Conservation (phyloP, 2,113 vertebrate genomes). For the Nannobrachium achirus region DNA sequence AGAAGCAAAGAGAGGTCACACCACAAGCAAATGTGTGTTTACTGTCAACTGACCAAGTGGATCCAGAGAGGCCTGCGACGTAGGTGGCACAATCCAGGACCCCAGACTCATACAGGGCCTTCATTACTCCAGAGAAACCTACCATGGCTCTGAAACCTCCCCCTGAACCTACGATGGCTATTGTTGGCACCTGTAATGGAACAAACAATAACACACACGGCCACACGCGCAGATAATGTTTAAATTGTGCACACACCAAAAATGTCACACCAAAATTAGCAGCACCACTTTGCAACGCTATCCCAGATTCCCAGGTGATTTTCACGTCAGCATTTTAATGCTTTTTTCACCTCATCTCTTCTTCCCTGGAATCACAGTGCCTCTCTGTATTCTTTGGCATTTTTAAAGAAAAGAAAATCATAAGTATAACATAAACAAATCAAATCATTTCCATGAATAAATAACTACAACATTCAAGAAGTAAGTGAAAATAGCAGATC, state of each 20-base stretch:
- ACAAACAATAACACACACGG: background rate
- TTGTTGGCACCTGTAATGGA: conserved; percentile 89
- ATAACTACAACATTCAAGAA: too few species aligned
- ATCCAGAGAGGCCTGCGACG: conserved; percentile 93
- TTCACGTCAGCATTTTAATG: conserved; percentile 32
- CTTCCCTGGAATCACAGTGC: conserved; percentile 4
- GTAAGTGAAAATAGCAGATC: too few species aligned
- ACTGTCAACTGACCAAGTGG: conserved; percentile 87
- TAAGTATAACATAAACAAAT: too few species aligned
- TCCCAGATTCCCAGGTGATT: background rate
- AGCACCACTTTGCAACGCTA: conserved; percentile 15
- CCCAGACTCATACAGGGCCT: conserved; percentile 93
- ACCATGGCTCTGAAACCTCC: conserved; percentile 98
- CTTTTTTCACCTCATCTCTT: conserved; percentile 22
- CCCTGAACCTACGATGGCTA: conserved; percentile 92
- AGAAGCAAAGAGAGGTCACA: background rate
- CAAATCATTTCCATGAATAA: too few species aligned
- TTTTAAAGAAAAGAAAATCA: too few species aligned
- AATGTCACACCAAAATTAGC: too few species aligned
- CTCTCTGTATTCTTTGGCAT: conserved; percentile 5
- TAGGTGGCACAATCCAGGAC: conserved; percentile 94
- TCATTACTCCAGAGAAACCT: conserved; percentile 94
- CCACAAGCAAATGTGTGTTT: background rate
- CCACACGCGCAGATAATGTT: background rate
- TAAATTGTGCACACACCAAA: too few species aligned